Evolutionary conservation across 2,113 vertebrate genomes (phyloP), one percentile per base, ranked within the genome.

Genomic region (Mormyrus lacerda): DNA sequence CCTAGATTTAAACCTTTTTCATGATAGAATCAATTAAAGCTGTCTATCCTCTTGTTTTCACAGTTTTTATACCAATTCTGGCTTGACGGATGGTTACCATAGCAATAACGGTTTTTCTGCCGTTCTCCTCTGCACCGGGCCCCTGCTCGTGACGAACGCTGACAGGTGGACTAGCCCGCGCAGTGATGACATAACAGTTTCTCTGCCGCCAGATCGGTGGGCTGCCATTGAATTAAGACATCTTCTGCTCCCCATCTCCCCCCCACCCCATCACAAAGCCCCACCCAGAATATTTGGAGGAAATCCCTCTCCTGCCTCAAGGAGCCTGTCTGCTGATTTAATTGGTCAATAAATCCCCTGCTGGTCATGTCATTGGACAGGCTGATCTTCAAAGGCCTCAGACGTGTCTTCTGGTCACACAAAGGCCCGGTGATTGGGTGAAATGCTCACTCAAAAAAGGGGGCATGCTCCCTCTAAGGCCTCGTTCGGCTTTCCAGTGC

Each of bases 271-370:
- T 19, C 17, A 19, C 39, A 55, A 55, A 61, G 24, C 45, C 27
- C 65, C 87, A 51, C 15, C 87, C 65, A 50, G 65, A 17, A 39
- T 69, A 45, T 88, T 61, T 2, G 10, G 27, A 39, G 65, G 65
- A 79, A 88, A 88, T 48, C 21, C 27, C 55, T 5, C 76, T 39
- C 39, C 55, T 85, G 51, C 79, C 35, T 84, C 19, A 61, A 85
- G 88, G 39, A 27, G 15, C 17, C 24, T 47, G 55, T 85, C 53
- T 69, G 24, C 86, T 47, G 15, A n/a, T 86, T 65, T 86, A 85
- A 69, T 69, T 89, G 83, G 55, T 86, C 89, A 61, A 89, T 89
- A 89, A 89, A 61, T 73, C 55, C 44, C 58, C 58, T 87, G 84
- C 83, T 86, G 39, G 10, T 47, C 53, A 13, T 31, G 24, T 86